phyloP scores from a whole-genome alignment of 2,113 vertebrate species.

The Albula glossodonta region DNA sequence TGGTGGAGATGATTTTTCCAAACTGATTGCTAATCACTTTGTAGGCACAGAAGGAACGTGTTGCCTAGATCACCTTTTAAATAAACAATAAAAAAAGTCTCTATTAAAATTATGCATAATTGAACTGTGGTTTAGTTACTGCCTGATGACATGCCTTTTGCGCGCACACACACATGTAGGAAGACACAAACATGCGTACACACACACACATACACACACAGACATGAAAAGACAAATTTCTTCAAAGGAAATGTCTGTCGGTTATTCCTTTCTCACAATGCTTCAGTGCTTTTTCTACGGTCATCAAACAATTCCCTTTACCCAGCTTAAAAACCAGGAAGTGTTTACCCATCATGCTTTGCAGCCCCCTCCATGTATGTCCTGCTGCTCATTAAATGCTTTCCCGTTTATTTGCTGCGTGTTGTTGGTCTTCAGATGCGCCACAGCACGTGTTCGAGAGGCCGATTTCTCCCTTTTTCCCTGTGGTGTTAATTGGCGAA shows the following conservation, averaged over 20 bases:
- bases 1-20: no score
- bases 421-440: conserved; percentile 81
- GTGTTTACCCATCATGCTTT: conserved; percentile 76
- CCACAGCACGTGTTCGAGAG: conserved; percentile 79
- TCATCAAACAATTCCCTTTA: conserved; percentile 75
- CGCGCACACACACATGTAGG: neutral
- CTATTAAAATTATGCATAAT: neutral
- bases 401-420: conserved; percentile 85
- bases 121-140: neutral
- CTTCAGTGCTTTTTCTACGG: conserved; percentile 54
- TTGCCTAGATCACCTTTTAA: neutral
- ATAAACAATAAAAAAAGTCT: neutral
- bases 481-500: conserved; percentile 91
- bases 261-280: conserved; percentile 6
- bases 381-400: conserved; percentile 84
- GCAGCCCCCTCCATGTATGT: conserved; percentile 69
- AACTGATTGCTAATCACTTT: no score
- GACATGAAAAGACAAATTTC: neutral
- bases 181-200: neutral
- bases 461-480: conserved; percentile 83
- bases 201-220: neutral
- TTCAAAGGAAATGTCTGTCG: neutral
- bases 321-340: conserved; percentile 69
- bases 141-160: no score
- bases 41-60: neutral